Evolutionary conservation across 2,888 invertebrate species (phyloP).

Genomic region (Stenchaetothrips biformis): DNA sequence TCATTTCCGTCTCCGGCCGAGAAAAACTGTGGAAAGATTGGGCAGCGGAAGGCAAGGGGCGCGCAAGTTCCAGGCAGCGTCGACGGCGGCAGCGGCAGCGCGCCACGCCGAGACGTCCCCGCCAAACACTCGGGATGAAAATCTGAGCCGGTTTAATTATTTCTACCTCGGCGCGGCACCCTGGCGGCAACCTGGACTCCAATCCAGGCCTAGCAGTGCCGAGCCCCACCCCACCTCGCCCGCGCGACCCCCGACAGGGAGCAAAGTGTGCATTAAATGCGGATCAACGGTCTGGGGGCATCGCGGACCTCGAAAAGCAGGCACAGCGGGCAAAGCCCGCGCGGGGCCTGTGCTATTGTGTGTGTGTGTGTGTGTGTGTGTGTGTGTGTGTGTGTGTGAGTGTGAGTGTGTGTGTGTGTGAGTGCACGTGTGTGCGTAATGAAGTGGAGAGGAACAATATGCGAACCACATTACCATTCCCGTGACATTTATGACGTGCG

Average conservation of each 20-base stretch:
- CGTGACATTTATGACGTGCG: slow-evolving; percentile 17
- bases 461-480: slow-evolving; percentile 8
- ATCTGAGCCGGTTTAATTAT: too few species aligned
- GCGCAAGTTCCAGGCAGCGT: too few species aligned
- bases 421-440: not conserved
- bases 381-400: not conserved
- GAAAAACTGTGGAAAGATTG: too few species aligned
- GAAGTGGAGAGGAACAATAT: slow-evolving; percentile 24
- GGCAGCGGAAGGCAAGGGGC: too few species aligned
- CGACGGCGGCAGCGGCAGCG: too few species aligned
- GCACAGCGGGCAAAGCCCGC: not conserved
- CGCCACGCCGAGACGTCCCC: too few species aligned
- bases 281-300: slow-evolving; percentile 4
- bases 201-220: too few species aligned
- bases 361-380: not conserved
- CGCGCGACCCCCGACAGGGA: not conserved
- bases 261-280: slow-evolving; percentile 19
- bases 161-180: too few species aligned
- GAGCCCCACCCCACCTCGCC: not conserved
- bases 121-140: too few species aligned
- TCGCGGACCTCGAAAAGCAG: not conserved
- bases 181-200: too few species aligned
- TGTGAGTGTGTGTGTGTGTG: not conserved
- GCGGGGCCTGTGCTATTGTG: not conserved
- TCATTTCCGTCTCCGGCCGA: too few species aligned